phyloP scores from a whole-genome alignment of 1,140 invertebrate species.

The Macrocentrus cingulum region DNA sequence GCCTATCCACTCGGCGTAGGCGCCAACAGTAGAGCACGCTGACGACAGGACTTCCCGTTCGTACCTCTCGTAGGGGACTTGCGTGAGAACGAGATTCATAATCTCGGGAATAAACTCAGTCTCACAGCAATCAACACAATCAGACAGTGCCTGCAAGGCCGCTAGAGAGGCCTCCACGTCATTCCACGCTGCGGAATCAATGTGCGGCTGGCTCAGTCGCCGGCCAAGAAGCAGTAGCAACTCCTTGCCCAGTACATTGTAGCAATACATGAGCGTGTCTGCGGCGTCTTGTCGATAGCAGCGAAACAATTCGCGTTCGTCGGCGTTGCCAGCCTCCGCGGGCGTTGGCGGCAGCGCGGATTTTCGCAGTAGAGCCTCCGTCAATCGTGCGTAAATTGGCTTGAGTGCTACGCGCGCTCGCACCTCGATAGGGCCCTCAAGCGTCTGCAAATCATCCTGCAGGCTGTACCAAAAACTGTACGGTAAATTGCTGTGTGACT shows the following conservation, averaged over 20 bases:
- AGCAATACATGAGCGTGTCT: slow-evolving; percentile 87
- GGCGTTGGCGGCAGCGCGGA: slow-evolving; percentile 59
- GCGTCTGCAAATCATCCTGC: slow-evolving; percentile 70
- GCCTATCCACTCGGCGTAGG: slow-evolving; percentile 82
- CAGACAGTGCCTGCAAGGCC: slow-evolving; percentile 78
- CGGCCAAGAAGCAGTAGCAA: slow-evolving; percentile 68
- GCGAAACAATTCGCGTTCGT: slow-evolving; percentile 83
- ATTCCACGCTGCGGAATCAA: slow-evolving; percentile 60
- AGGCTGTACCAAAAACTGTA: slow-evolving; percentile 91
- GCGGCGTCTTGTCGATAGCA: slow-evolving; percentile 91
- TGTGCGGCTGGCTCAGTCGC: slow-evolving; percentile 52
- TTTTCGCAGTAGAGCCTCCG: slow-evolving; percentile 68
- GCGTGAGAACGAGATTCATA: slow-evolving; percentile 66
- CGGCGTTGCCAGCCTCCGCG: slow-evolving; percentile 58
- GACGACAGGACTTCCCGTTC: slow-evolving; percentile 48
- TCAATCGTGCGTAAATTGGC: slow-evolving; percentile 69
- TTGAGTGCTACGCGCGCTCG: slow-evolving; percentile 60
- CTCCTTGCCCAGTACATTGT: slow-evolving; percentile 72
- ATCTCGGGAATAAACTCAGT: slow-evolving; percentile 66
- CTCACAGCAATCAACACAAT: slow-evolving; percentile 70
- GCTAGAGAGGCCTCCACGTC: slow-evolving; percentile 79
- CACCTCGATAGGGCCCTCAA: slow-evolving; percentile 58
- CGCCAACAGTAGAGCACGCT: slow-evolving; percentile 59
- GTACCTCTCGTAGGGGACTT: slow-evolving; percentile 66
- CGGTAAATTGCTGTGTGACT: slow-evolving; percentile 75